Percentiles rank a stretch among this genome's conserved stretches.
These are phyloP conservation scores for Euura saliciscinereae DNA, from an alignment of 1,140 invertebrate genomes.

Conservation along the genomic window DNA sequence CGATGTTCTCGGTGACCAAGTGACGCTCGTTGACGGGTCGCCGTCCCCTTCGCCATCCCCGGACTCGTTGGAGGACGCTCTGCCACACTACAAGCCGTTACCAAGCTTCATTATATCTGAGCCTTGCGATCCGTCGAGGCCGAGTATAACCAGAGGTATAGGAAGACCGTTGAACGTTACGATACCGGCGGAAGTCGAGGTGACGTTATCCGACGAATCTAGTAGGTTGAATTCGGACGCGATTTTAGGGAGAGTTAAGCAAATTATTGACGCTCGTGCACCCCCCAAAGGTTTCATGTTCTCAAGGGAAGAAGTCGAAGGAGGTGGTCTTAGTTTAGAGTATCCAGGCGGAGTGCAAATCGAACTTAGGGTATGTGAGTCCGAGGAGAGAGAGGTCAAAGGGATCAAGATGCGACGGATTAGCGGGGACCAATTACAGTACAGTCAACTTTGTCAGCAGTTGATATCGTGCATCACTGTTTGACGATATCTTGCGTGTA, in stretches of 20 bases:
- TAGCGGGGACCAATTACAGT: conserved; percentile 89
- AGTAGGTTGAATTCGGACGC: conserved; percentile 78
- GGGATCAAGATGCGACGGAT: conserved; percentile 89
- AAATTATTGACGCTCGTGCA: conserved; percentile 79
- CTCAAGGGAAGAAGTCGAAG: conserved; percentile 54
- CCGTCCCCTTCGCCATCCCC: conserved; percentile 55
- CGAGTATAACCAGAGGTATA: conserved; percentile 80
- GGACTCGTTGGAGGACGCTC: conserved; percentile 51
- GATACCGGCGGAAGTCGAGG: conserved; percentile 64
- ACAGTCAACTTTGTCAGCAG: conserved; percentile 89
- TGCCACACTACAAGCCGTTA: conserved; percentile 54
- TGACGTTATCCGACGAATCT: conserved; percentile 80
- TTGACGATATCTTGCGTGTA: conserved; percentile 59
- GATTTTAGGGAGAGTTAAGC: conserved; percentile 82
- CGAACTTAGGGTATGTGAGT: conserved; percentile 82
- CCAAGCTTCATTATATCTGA: conserved; percentile 74
- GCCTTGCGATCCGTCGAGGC: conserved; percentile 73
- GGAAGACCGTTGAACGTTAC: conserved; percentile 59
- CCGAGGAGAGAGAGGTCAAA: conserved; percentile 75
- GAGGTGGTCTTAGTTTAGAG: conserved; percentile 68
- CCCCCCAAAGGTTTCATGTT: conserved; percentile 76
- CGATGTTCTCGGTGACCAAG: conserved; percentile 84
- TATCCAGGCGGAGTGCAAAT: conserved; percentile 88
- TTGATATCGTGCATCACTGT: conserved; percentile 87
- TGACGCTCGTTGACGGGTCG: conserved; percentile 75